These are phyloP conservation scores for Drosophila nasuta DNA, from an alignment of 1,140 invertebrate species.

Conservation along the genomic window DNA sequence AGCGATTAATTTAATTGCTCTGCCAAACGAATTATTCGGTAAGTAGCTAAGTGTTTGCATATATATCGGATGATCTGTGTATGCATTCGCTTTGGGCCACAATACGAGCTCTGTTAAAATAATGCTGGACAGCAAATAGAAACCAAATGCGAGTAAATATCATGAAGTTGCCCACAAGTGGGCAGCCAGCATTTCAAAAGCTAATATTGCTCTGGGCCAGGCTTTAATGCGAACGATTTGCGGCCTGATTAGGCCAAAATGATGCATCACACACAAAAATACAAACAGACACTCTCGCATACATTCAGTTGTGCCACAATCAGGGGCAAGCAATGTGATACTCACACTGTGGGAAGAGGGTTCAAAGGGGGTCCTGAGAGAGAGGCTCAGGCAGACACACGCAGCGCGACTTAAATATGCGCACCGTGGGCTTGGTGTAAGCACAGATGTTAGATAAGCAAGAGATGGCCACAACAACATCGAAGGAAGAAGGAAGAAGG, in stretches of 20 bases:
- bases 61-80: conserved; percentile 12
- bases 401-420: conserved; percentile 76
- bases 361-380: neutral
- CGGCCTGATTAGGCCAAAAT: conserved; percentile 77
- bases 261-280: conserved; percentile 69
- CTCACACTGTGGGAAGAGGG: neutral
- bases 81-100: conserved; percentile 1
- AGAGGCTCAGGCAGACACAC: conserved; percentile 50
- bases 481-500: conserved; percentile 30
- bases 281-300: conserved; percentile 26
- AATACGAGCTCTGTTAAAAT: conserved; percentile 1
- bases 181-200: conserved; percentile 46
- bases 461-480: conserved; percentile 18
- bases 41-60: conserved; percentile 27
- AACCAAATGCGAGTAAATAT: conserved; percentile 24
- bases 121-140: conserved; percentile 47
- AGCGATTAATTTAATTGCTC: conserved; percentile 10
- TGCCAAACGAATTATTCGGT: conserved; percentile 26
- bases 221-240: conserved; percentile 80
- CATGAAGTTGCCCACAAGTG: conserved; percentile 59
- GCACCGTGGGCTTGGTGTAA: conserved; percentile 67
- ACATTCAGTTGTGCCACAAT: conserved; percentile 15
- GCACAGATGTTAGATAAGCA: conserved; percentile 66
- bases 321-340: conserved; percentile 34
- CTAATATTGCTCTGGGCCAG: conserved; percentile 70